phyloP scores from a whole-genome alignment of 2,888 invertebrate genomes.

The Mythimna pallens region DNA sequence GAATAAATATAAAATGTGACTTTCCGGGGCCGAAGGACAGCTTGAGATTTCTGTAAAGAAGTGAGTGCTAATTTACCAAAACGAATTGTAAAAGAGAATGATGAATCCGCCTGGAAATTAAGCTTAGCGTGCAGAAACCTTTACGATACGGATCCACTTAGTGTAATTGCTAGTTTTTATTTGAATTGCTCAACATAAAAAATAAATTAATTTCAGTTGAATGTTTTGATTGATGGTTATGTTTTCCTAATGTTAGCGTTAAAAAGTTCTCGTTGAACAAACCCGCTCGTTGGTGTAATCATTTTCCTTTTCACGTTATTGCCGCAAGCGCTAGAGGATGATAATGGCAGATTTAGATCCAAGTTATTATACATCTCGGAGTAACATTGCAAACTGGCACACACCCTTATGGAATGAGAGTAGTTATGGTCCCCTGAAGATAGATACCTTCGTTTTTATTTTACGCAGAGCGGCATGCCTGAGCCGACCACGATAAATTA shows the following conservation, averaged over 20 bases:
- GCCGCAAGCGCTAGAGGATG: conserved; percentile 34
- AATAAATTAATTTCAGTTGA: conserved; percentile 39
- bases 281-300: conserved; percentile 41
- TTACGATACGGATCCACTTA: conserved; percentile 58
- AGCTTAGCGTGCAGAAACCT: conserved; percentile 54
- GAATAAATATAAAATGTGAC: conserved; percentile 72
- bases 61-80: conserved; percentile 76
- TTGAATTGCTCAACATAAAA: conserved; percentile 26
- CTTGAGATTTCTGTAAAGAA: conserved; percentile 68
- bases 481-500: conserved; percentile 88
- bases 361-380: conserved; percentile 48
- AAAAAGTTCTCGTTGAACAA: conserved; percentile 34
- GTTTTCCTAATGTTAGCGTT: conserved; percentile 36
- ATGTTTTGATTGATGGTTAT: conserved; percentile 50
- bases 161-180: conserved; percentile 55
- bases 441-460: conserved; percentile 79
- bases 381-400: conserved; percentile 55
- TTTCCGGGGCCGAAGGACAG: conserved; percentile 62
- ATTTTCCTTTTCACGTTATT: conserved; percentile 43
- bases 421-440: conserved; percentile 67
- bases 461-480: conserved; percentile 76
- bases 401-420: conserved; percentile 56
- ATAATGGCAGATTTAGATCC: conserved; percentile 59
- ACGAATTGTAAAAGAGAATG: conserved; percentile 72
- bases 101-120: conserved; percentile 63